Base-by-base conservation (phyloP, 2,113 vertebrate species). In the Corythoichthys intestinalis region DNA sequence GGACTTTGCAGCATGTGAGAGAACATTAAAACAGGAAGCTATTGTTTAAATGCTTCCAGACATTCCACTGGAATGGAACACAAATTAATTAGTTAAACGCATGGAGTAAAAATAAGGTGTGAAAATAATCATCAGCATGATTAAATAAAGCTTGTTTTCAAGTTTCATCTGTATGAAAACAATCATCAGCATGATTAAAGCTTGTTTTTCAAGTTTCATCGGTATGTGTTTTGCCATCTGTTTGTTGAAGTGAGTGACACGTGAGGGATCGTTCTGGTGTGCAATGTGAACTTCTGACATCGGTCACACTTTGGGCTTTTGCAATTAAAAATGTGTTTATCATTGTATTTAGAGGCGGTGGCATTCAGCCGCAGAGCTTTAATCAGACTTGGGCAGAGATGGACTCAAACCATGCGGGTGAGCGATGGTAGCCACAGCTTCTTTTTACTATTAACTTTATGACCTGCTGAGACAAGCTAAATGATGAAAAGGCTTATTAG, bases 261-360 rank as follows among this genome's bases (percentile, higher is more conserved):
- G 59, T 14, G 56, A 12, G 48, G 73, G 81, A 63, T 59, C 54
- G 52, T 12, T 4, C 71, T 65, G 76, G 70, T 79, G 70, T 71
- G 69, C 70, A 83, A 72, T 67, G 75, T 75, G 85, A 83, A 88
- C 77, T 83, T 80, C 65, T 78, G 73, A 86, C 78, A 75, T 53
- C 65, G 80, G 83, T 87, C 86, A 86, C 84, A 87, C 86, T 85
- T 80, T 65, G 86, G 74, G 75, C 84, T 84, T 74, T 87, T 82
- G 84, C 79, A 90, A 87, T 88, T 90, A 85, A 85, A 88, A 84
- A 76, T 71, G 67, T 85, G 80, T 86, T 87, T 87, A 82, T 85
- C 73, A 72, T 78, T 80, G 80, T 75, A 67, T 73, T 82, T 74
- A 73, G 83, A 78, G 78, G 80, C 76, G 86, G 17, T 70, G 73